Percentiles rank a stretch among this genome's conserved stretches.
phyloP scores from a whole-genome alignment of 2,888 invertebrate species.

The Drosophila barbarae region DNA sequence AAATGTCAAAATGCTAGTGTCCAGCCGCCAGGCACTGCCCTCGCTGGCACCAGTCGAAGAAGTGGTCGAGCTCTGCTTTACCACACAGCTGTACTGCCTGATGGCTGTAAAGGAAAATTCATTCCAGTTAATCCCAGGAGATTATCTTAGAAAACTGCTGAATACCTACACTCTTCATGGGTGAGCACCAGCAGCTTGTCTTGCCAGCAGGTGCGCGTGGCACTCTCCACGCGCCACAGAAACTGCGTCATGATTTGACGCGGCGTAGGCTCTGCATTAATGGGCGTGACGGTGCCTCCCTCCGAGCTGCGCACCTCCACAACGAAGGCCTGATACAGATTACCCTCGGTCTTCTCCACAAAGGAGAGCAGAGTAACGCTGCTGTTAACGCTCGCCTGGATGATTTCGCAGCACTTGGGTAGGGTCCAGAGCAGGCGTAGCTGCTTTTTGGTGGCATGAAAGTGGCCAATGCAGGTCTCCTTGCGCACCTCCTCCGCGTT shows the following conservation, averaged over 20 bases:
- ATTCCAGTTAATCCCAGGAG: no score
- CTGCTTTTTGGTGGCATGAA: conserved; percentile 82
- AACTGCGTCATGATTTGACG: conserved; percentile 91
- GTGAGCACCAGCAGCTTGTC: conserved; percentile 87
- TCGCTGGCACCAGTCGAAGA: conserved; percentile 50
- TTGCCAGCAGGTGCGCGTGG: conserved; percentile 73
- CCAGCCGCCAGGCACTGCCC: conserved; percentile 81
- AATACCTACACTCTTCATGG: conserved; percentile 87
- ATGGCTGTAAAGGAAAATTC: conserved; percentile 43
- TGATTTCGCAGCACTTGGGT: conserved; percentile 82
- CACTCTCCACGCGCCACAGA: conserved; percentile 78
- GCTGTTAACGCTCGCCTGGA: conserved; percentile 89
- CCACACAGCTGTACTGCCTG: conserved; percentile 75
- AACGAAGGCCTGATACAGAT: conserved; percentile 83
- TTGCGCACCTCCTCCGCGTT: conserved; percentile 29
- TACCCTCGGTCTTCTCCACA: conserved; percentile 82
- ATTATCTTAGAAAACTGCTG: no score
- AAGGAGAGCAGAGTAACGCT: conserved; percentile 85
- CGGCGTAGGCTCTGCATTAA: conserved; percentile 81
- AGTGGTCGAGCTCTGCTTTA: conserved; percentile 74
- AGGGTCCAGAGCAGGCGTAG: conserved; percentile 84
- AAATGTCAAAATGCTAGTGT: conserved; percentile 81
- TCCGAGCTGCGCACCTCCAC: conserved; percentile 80
- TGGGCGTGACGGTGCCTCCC: conserved; percentile 38
- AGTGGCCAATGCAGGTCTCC: conserved; percentile 82